phyloP scores from a whole-genome alignment of 2,888 invertebrate species.

The Sarcophaga carnaria region DNA sequence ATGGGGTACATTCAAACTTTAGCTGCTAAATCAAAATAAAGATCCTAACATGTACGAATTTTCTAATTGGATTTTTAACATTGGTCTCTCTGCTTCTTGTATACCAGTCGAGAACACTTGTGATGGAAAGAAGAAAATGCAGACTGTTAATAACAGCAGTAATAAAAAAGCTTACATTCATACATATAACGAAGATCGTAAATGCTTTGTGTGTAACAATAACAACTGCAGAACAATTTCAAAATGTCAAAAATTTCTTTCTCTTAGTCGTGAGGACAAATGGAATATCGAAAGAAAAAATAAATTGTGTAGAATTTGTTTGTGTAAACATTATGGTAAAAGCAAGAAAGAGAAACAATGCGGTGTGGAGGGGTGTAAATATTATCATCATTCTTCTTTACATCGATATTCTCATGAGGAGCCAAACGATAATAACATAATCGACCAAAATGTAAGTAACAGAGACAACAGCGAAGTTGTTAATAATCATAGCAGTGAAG shows the following conservation, averaged over 20 bases:
- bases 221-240: slow-evolving; percentile 30
- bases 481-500: neutral
- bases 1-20: slow-evolving; percentile 22
- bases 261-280: slow-evolving; percentile 36
- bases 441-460: slow-evolving; percentile 5
- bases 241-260: slow-evolving; percentile 30
- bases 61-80: neutral
- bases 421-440: neutral
- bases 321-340: slow-evolving; percentile 12
- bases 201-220: slow-evolving; percentile 30
- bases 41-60: slow-evolving; percentile 23
- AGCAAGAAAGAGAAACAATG: slow-evolving; percentile 23
- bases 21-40: slow-evolving; percentile 32
- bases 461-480: neutral
- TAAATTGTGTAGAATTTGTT: slow-evolving; percentile 47
- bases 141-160: neutral
- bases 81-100: slow-evolving; percentile 8
- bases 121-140: neutral
- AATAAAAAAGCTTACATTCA: slow-evolving; percentile 27
- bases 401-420: slow-evolving; percentile 9
- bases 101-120: slow-evolving; percentile 11
- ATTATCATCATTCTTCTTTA: slow-evolving; percentile 29
- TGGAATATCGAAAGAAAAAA: slow-evolving; percentile 31
- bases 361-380: slow-evolving; percentile 10
- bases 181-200: slow-evolving; percentile 14